Percentiles rank a stretch among this genome's conserved stretches.
phyloP scores from a whole-genome alignment of 2,113 vertebrate genomes.

The Chionodraco myersi region DNA sequence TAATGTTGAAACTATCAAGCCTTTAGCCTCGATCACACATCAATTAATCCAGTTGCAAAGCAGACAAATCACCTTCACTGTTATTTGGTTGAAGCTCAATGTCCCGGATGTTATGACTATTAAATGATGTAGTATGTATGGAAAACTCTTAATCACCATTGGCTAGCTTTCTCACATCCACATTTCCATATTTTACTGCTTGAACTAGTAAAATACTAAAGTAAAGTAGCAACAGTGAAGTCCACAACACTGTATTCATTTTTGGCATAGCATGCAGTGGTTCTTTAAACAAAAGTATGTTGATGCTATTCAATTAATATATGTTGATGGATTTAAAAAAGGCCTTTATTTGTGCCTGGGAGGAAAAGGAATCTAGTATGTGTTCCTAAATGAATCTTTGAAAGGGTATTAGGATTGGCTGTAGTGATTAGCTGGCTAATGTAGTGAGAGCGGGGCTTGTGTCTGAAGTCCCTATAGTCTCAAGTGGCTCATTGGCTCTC shows the following conservation, averaged over 20 bases:
- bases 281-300: slow-evolving; percentile 19
- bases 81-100: neutral
- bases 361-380: no score
- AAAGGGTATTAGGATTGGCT: neutral
- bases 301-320: no score
- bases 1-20: neutral
- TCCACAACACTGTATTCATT: no score
- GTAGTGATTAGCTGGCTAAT: neutral
- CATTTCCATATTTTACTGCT: no score
- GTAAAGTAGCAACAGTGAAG: no score
- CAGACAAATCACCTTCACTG: neutral
- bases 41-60: neutral
- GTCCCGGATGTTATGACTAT: neutral
- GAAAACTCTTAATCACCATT: no score
- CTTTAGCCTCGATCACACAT: neutral
- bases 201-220: no score
- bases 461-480: neutral
- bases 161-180: neutral
- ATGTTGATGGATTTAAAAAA: neutral
- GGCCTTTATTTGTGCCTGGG: neutral
- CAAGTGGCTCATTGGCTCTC: slow-evolving; percentile 7
- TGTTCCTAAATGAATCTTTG: neutral
- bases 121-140: neutral
- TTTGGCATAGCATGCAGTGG: neutral
- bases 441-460: neutral